Evolutionary conservation across 2,113 vertebrate genomes (phyloP).

Genomic region (Phalacrocorax aristotelis): DNA sequence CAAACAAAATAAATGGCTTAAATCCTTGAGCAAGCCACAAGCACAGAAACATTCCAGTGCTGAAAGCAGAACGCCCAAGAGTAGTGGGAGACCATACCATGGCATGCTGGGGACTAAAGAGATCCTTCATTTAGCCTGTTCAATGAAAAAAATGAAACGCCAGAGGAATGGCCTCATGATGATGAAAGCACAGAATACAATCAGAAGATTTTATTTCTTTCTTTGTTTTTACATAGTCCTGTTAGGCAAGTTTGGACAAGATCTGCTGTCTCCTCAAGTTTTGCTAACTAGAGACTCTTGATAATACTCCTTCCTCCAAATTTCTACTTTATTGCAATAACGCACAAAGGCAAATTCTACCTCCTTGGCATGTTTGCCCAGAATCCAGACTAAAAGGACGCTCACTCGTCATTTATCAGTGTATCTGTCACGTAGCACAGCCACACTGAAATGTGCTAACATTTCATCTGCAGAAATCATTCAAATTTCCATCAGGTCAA

Average conservation of each 20-base stretch:
- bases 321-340: not conserved
- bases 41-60: constrained; percentile 53
- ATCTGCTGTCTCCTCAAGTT: not conserved
- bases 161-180: not conserved
- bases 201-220: not conserved
- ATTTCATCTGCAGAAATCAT: not conserved
- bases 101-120: not conserved
- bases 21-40: constrained; percentile 30
- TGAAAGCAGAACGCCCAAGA: constrained; percentile 5
- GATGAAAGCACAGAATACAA: not conserved
- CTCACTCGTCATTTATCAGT: accelerated
- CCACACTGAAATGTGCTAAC: not conserved
- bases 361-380: not conserved
- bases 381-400: not conserved
- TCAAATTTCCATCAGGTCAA: not conserved
- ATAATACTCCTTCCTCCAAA: not conserved
- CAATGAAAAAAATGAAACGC: not conserved
- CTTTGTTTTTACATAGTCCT: not conserved
- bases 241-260: not conserved
- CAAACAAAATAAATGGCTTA: constrained; percentile 62
- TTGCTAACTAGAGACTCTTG: not conserved
- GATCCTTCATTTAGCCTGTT: not conserved
- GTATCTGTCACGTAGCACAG: accelerated
- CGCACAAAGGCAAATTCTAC: not conserved
- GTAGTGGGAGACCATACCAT: not conserved